Percentiles rank a stretch among this genome's conserved stretches.
These are phyloP conservation scores for Sebastes variabilis DNA, from an alignment of 2,797 vertebrate species.

Conservation along the genomic window DNA sequence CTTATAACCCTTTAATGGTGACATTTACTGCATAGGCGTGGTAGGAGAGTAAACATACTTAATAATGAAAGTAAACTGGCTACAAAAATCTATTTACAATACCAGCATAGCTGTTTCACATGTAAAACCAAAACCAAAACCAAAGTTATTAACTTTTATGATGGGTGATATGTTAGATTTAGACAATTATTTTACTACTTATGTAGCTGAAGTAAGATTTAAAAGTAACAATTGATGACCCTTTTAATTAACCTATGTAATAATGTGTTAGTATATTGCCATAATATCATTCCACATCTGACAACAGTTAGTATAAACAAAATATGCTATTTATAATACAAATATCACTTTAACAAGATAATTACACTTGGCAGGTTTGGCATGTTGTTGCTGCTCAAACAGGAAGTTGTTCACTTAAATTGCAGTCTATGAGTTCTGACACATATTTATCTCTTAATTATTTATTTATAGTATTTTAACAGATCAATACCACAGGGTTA, in stretches of 20 bases:
- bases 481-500: accelerated
- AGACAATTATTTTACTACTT: neutral
- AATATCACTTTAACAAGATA: neutral
- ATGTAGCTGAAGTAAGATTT: neutral
- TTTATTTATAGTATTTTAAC: neutral
- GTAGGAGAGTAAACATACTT: accelerated
- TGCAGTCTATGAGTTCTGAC: neutral
- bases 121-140: neutral
- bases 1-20: neutral
- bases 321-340: neutral
- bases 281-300: neutral
- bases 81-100: too few relatives aligned
- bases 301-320: neutral
- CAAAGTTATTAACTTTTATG: neutral
- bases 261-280: neutral
- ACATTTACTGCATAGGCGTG: neutral
- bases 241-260: neutral
- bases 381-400: neutral
- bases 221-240: neutral
- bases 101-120: too few relatives aligned
- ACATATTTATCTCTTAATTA: neutral
- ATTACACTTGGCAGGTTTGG: neutral
- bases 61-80: constrained; percentile 5
- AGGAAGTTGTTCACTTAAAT: neutral
- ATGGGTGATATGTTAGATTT: neutral